Conservation (phyloP, 2,888 invertebrate species). For the Andricus quercusramuli region DNA sequence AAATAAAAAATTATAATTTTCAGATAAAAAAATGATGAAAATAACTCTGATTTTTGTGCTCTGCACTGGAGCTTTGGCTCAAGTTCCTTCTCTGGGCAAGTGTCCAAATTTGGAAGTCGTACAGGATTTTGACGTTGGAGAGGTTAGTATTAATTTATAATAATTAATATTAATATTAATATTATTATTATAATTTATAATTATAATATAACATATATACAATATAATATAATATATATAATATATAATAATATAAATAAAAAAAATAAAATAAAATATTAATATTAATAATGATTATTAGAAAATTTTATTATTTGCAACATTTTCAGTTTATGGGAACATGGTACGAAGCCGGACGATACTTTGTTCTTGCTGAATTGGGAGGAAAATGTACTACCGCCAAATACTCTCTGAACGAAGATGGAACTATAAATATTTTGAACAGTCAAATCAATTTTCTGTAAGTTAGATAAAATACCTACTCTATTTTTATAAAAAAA, state of each 20-base stretch:
- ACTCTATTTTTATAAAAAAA: too few species aligned
- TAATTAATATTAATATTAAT: too few species aligned
- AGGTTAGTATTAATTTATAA: constrained; percentile 78
- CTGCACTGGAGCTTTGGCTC: constrained; percentile 73
- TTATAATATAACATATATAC: too few species aligned
- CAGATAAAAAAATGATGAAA: constrained; percentile 57
- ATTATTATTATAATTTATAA: too few species aligned
- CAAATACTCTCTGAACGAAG: constrained; percentile 81
- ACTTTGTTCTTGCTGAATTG: constrained; percentile 86
- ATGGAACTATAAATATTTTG: constrained; percentile 76
- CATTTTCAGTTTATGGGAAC: constrained; percentile 85
- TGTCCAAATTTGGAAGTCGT: constrained; percentile 85
- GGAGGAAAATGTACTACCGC: constrained; percentile 88
- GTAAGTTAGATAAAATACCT: constrained; percentile 70
- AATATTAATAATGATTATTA: too few species aligned
- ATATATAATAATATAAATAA: too few species aligned
- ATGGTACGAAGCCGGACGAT: constrained; percentile 89
- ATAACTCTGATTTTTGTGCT: constrained; percentile 60
- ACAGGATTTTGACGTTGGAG: constrained; percentile 81
- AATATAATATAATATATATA: too few species aligned
- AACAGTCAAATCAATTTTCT: constrained; percentile 78
- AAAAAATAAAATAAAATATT: too few species aligned
- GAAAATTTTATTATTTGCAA: background rate
- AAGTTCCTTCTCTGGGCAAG: constrained; percentile 83
- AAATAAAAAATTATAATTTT: constrained; percentile 24